A percentile compares a stretch with the other conserved stretches of the same genome.
Evolutionary conservation across 2,113 vertebrate species (phyloP).

Genomic region (Australoheros scitulus): DNA sequence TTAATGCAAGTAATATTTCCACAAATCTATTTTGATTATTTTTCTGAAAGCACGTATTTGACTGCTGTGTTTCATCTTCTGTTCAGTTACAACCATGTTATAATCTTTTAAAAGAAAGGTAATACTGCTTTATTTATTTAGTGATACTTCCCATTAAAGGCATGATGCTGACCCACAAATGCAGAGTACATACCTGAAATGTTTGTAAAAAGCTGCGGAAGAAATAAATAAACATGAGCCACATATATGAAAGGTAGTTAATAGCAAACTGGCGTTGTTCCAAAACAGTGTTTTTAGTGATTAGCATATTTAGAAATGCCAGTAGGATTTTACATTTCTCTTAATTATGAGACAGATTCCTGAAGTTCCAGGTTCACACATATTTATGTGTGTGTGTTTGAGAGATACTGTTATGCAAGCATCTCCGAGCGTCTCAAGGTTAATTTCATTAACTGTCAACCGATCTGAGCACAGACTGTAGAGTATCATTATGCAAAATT

Average conservation of each 20-base stretch:
- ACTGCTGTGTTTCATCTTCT: neutral
- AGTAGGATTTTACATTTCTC: neutral
- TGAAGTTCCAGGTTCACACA: neutral
- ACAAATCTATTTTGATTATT: neutral
- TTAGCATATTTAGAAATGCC: neutral
- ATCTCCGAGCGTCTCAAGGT: slow-evolving; percentile 49
- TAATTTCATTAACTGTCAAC: slow-evolving; percentile 60
- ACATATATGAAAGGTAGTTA: neutral
- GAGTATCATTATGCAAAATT: slow-evolving; percentile 54
- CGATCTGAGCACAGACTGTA: slow-evolving; percentile 40
- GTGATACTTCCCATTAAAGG: neutral
- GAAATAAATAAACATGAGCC: neutral
- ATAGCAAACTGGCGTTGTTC: neutral
- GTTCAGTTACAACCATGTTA: neutral
- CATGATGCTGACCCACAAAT: neutral
- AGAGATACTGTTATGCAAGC: neutral
- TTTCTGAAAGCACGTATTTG: neutral
- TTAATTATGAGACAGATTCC: neutral
- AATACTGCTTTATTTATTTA: neutral
- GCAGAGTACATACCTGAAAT: neutral
- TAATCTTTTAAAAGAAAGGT: neutral
- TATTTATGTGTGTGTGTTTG: neutral
- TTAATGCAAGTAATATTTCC: neutral
- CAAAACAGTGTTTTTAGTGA: neutral
- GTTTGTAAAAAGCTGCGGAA: neutral